These are phyloP conservation scores for Hydropotes inermis DNA, from an alignment of 2,113 vertebrate genomes.

Conservation along the genomic window DNA sequence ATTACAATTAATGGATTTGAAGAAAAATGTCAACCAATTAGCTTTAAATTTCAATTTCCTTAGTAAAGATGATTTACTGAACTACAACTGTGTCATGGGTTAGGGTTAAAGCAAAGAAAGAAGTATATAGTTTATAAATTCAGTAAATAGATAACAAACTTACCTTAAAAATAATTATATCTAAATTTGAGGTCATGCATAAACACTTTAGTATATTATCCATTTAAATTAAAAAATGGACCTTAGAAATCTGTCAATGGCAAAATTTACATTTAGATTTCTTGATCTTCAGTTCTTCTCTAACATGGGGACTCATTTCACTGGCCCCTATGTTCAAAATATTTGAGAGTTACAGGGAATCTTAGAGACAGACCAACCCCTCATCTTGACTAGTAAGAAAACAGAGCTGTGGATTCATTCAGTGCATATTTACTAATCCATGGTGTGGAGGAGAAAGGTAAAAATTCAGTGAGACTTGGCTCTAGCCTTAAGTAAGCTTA, in stretches of 20 bases:
- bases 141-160: not conserved
- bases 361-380: not conserved
- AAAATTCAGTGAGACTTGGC: not conserved
- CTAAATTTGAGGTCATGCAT: not conserved
- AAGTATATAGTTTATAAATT: not conserved
- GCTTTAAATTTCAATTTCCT: not conserved
- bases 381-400: constrained; percentile 14
- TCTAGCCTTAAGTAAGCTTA: not conserved
- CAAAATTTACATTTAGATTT: not conserved
- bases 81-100: not conserved
- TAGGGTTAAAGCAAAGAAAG: not conserved
- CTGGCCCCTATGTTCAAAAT: not conserved
- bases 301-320: not conserved
- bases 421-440: not conserved
- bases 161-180: not conserved
- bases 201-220: constrained; percentile 2
- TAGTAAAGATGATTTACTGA: constrained; percentile 2
- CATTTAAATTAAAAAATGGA: not conserved
- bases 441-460: not conserved
- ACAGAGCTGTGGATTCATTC: not conserved
- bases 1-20: not conserved
- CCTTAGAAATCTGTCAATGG: not conserved
- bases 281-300: not conserved
- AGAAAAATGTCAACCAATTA: not conserved
- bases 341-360: not conserved